Evolutionary conservation across 2,888 invertebrate species (phyloP).

Genomic region (Pristionchus exspectatus): DNA sequence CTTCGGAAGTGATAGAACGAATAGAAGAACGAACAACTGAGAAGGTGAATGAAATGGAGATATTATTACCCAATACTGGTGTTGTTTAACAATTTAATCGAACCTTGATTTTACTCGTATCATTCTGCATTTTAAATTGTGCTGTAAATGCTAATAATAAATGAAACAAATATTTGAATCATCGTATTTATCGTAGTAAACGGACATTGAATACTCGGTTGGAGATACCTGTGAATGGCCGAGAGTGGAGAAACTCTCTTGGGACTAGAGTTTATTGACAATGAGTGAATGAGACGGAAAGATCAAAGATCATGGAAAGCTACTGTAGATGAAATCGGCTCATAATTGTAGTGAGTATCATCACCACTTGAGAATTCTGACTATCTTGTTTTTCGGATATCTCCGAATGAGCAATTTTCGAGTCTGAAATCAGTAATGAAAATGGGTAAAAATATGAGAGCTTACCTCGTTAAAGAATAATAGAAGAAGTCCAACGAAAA

Average conservation of each 20-base stretch:
- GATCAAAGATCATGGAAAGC: slow-evolving; percentile 49
- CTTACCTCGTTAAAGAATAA: slow-evolving; percentile 46
- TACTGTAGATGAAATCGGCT: not conserved
- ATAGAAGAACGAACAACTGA: slow-evolving; percentile 29
- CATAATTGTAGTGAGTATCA: not conserved
- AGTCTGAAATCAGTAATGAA: not conserved
- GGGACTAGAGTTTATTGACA: too few species aligned
- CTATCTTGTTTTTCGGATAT: slow-evolving; percentile 16
- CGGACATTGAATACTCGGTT: not conserved
- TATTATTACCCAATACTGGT: not conserved
- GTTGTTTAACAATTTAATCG: not conserved
- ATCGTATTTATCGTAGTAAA: not conserved
- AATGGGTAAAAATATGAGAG: not conserved
- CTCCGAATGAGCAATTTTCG: slow-evolving; percentile 52
- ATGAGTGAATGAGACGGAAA: slow-evolving; percentile 8
- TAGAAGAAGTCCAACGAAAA: slow-evolving; percentile 46
- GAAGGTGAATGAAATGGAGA: slow-evolving; percentile 11
- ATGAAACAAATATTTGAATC: not conserved
- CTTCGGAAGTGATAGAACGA: slow-evolving; percentile 19
- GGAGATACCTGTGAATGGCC: slow-evolving; percentile 1
- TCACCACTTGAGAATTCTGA: slow-evolving; percentile 51
- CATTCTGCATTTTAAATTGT: not conserved
- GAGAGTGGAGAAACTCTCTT: not conserved
- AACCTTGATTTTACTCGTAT: not conserved
- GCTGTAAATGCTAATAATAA: not conserved